Evolutionary conservation across 2,888 invertebrate genomes (phyloP), one percentile per base, ranked within the genome.

Genomic region (Caenorhabditis virilis): DNA sequence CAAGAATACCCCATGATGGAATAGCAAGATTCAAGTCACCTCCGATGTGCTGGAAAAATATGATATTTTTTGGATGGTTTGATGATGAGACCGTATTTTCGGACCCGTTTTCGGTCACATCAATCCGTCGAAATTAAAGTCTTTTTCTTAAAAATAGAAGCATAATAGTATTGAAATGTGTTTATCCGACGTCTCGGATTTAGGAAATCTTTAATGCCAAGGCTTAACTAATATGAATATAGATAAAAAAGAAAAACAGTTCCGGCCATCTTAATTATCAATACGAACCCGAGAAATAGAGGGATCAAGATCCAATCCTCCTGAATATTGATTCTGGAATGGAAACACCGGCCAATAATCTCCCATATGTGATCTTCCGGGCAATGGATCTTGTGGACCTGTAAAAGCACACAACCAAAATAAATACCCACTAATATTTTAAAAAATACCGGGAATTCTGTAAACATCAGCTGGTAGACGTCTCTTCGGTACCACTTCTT

Each of bases 311-410:
- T 78, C 78, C 7, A 78, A 39, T 27, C 76, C 78, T 16, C 76
- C 78, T 27, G 71, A 72, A 47, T 68, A 77, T 49, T 78, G 78
- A 53, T 74, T 77, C 26, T 72, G 67, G 47, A 78, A 78, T 25
- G 78, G 78, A 39, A 69, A 78, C 0, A 78, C 72, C 4, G 78
- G 78, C 74, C 74, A 77, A 36, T 78, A 78, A 50, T 78, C 74
- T 11, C 75, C 71, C 20, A 54, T 49, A 39, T 78, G 77, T 33
- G 71, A 67, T n/a, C 78, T 50, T n/a, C 78, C 78, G 7, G 78
- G 78, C 0, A 78, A 53, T 2, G 78, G 78, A 22, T 77, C 74
- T 39, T 77, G 77, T 2, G 76, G 76, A 35, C 78, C 76, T 66
- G 61, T 52, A 62, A 51, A 18, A 1, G n/a, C 18, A 20, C 25